Conservation (phyloP, 2,888 invertebrate genomes). For the Griposia aprilina region DNA sequence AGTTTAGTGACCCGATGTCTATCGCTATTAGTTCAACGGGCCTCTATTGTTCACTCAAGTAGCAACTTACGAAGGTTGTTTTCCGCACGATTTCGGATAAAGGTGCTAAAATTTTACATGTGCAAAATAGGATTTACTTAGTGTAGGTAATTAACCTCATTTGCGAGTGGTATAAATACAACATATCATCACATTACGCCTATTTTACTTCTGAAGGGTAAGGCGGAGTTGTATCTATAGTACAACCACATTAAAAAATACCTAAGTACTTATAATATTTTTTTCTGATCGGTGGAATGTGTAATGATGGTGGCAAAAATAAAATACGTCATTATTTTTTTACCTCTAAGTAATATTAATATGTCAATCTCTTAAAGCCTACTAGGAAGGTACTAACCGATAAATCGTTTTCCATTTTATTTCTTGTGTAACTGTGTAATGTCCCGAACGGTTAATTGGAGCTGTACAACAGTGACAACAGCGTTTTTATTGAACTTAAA, state of each 20-base stretch:
- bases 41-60: slow-evolving; percentile 60
- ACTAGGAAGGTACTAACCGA: neutral
- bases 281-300: too few relatives aligned
- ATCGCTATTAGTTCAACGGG: slow-evolving; percentile 36
- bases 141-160: slow-evolving; percentile 21
- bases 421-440: neutral
- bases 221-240: neutral
- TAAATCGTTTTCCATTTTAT: neutral
- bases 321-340: neutral
- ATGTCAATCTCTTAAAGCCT: neutral
- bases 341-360: neutral
- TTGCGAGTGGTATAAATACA: neutral
- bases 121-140: slow-evolving; percentile 7
- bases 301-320: neutral
- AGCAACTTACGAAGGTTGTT: slow-evolving; percentile 49
- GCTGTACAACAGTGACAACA: slow-evolving; percentile 12
- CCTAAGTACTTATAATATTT: neutral
- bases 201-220: neutral
- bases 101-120: slow-evolving; percentile 60
- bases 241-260: neutral
- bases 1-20: slow-evolving; percentile 67
- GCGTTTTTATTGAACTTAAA: slow-evolving; percentile 35
- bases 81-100: slow-evolving; percentile 63
- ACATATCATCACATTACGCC: neutral
- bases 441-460: slow-evolving; percentile 12